Base-by-base conservation (phyloP, 2,113 vertebrate species). In the Petrocephalus zakoni region DNA sequence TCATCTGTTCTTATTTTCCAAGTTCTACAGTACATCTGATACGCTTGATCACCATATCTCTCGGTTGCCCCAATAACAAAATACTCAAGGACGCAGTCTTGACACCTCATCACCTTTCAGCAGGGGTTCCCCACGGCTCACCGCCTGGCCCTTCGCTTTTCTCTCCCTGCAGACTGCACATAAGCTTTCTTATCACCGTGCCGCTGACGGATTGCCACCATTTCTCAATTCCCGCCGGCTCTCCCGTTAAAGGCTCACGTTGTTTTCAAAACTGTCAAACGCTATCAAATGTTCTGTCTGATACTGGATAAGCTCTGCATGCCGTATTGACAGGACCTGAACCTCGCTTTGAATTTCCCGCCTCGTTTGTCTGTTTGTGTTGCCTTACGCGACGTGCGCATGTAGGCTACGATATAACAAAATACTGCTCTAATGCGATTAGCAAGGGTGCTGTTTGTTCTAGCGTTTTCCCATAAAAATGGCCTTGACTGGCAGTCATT, bases 1-100 rank as follows among this genome's bases (percentile, higher is more conserved):
- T 81, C 75, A 81, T 81, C 75, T 81, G 75, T 81, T 81, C 75
- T 46, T 81, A 46, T 81, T 81, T 81, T 83, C 83, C 22, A 22
- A 46, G 42, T n/a, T 83, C 81, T 37, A 83, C 21, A 49, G 81
- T 83, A 29, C 83, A 53, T 34, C n/a, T 55, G 49, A 85, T 85
- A 53, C 1, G n/a, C 21, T 15, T 85, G 22, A 85, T 52, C 22
- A 53, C 42, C 13, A 85, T 51, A 85, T 85, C 83, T 83, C 78
- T 49, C 78, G 3, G 29, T 82, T 37, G 29, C 78, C 37, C 75
- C 29, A 81, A 46, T 46, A 81, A 81, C 75, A 46, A 81, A 46
- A 81, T 81, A 17, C 75, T 81, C 19, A 22, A 46, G 42, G 75
- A 22, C 5, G 37, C 81, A 1, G 51, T 53, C 13, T 46, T 17